A percentile compares a stretch with the other conserved stretches of the same genome.
Evolutionary conservation across 1,140 invertebrate species (phyloP).

Genomic region (Eupristina koningsbergeri): DNA sequence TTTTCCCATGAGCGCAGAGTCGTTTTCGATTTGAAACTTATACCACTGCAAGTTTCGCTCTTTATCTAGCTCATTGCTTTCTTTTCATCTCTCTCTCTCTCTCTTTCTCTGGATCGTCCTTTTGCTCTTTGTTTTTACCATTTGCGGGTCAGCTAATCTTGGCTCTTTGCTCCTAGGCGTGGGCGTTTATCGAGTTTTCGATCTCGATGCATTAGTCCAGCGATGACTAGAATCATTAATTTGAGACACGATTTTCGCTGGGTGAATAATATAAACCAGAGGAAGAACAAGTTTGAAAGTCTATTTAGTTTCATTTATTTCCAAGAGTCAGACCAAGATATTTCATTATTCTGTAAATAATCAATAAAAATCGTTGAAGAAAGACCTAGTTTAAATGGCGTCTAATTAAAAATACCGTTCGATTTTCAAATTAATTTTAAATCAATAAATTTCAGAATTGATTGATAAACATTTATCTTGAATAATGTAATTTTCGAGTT

Average conservation of each 20-base stretch:
- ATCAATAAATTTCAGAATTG: too few relatives aligned
- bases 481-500: too few relatives aligned
- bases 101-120: not conserved
- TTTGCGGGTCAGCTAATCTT: not conserved
- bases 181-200: not conserved
- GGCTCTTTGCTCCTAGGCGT: not conserved
- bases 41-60: not conserved
- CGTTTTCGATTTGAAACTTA: constrained; percentile 47
- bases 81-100: not conserved
- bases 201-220: not conserved
- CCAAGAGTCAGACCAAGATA: too few relatives aligned
- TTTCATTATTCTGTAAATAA: too few relatives aligned
- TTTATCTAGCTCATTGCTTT: not conserved
- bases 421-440: too few relatives aligned
- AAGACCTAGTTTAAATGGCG: too few relatives aligned
- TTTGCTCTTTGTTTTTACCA: not conserved
- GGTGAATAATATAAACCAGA: too few relatives aligned
- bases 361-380: too few relatives aligned
- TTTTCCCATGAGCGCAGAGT: constrained; percentile 1
- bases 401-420: too few relatives aligned
- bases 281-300: too few relatives aligned
- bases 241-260: not conserved
- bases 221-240: not conserved
- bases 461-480: too few relatives aligned
- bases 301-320: too few relatives aligned